phyloP scores from a whole-genome alignment of 2,888 invertebrate species.

The Pristionchus maxplancki region DNA sequence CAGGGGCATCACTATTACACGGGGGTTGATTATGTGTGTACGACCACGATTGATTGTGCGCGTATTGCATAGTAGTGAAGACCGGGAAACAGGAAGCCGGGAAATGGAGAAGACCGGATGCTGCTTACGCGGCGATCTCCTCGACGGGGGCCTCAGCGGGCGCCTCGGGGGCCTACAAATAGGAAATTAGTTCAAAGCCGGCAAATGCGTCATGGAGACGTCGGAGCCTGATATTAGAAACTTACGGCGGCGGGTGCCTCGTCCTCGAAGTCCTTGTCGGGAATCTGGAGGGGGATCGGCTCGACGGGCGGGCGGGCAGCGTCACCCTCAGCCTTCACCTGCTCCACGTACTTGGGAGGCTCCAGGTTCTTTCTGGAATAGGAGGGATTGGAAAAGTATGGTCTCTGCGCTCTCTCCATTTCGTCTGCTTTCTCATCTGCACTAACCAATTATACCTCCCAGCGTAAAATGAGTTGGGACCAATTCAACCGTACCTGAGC shows the following conservation, averaged over 20 bases:
- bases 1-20: background rate
- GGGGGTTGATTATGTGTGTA: background rate
- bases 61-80: background rate
- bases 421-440: background rate
- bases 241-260: slow-evolving; percentile 12
- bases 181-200: background rate
- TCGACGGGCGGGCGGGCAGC: slow-evolving; percentile 73
- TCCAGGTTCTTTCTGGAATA: slow-evolving; percentile 73
- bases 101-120: background rate
- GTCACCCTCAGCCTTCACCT: slow-evolving; percentile 76
- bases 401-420: too few relatives aligned
- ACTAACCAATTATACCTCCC: too few relatives aligned
- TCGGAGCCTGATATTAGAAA: background rate
- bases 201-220: background rate
- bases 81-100: background rate
- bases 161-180: background rate
- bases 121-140: background rate
- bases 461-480: too few relatives aligned
- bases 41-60: background rate
- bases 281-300: slow-evolving; percentile 73
- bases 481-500: slow-evolving; percentile 59
- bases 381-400: too few relatives aligned
- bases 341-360: slow-evolving; percentile 77
- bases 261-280: slow-evolving; percentile 66
- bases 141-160: background rate